These are phyloP conservation scores for Carposina sasakii DNA, from an alignment of 1,140 invertebrate genomes.

Conservation along the genomic window DNA sequence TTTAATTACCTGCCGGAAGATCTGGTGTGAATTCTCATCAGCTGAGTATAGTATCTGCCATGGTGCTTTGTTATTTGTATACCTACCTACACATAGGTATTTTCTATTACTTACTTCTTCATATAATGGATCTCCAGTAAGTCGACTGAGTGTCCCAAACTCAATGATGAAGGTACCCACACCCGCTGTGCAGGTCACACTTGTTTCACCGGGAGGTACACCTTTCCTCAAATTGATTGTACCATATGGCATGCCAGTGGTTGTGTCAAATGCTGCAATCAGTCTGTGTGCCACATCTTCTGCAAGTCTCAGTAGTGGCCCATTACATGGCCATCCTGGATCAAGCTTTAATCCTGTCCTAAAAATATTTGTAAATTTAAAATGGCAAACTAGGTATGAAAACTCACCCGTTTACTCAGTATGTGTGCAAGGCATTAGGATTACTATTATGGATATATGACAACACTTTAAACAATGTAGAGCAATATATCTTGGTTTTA, in stretches of 20 bases:
- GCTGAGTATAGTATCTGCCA: too few relatives aligned
- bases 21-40: too few relatives aligned
- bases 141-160: slow-evolving; percentile 94
- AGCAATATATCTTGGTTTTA: too few relatives aligned
- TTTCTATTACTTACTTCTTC: slow-evolving; percentile 78
- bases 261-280: slow-evolving; percentile 91
- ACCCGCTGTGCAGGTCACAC: slow-evolving; percentile 97
- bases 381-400: too few relatives aligned
- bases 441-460: too few relatives aligned
- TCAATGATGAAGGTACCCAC: slow-evolving; percentile 98
- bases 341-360: slow-evolving; percentile 89
- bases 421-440: too few relatives aligned
- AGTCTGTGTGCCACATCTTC: slow-evolving; percentile 94
- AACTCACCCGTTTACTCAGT: too few relatives aligned
- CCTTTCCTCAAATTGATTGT: slow-evolving; percentile 95
- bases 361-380: too few relatives aligned
- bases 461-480: too few relatives aligned
- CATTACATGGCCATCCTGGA: slow-evolving; percentile 97
- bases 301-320: slow-evolving; percentile 92
- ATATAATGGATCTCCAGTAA: slow-evolving; percentile 96
- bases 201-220: slow-evolving; percentile 95
- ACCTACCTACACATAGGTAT: background rate
- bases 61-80: too few relatives aligned
- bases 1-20: too few relatives aligned
- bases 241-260: slow-evolving; percentile 98